These are phyloP conservation scores for Drosophila persimilis DNA, from an alignment of 1,140 invertebrate genomes.

Conservation along the genomic window DNA sequence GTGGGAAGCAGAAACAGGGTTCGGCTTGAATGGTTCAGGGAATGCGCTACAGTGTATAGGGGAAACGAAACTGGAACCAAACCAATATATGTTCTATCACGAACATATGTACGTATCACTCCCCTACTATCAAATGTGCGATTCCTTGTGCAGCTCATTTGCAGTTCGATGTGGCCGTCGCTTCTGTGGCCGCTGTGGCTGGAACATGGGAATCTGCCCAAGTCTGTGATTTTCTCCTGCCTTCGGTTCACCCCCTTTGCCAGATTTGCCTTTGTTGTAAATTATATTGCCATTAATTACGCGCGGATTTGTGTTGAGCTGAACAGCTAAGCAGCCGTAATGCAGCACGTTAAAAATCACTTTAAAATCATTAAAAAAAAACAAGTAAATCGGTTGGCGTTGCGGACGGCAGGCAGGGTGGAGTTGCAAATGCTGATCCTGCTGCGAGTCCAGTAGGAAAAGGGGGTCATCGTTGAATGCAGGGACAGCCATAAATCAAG, in stretches of 20 bases:
- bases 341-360: conserved; percentile 72
- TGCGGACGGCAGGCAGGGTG: conserved; percentile 9
- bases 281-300: conserved; percentile 78
- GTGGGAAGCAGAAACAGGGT: conserved; percentile 6
- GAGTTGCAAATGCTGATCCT: conserved; percentile 36
- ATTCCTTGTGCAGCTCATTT: conserved; percentile 15
- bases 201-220: conserved; percentile 4
- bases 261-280: conserved; percentile 52
- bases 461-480: conserved; percentile 71
- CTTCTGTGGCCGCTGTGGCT: not conserved
- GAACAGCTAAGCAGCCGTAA: conserved; percentile 61
- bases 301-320: conserved; percentile 61
- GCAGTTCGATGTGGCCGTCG: conserved; percentile 7
- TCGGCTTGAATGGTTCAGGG: conserved; percentile 11
- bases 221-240: conserved; percentile 17
- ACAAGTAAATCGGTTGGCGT: not conserved
- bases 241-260: conserved; percentile 3
- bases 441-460: conserved; percentile 31
- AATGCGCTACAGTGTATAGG: conserved; percentile 4
- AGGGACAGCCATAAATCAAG: conserved; percentile 65
- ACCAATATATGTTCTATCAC: no score
- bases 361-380: conserved; percentile 70
- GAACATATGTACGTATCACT: no score
- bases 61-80: no score
- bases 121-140: no score